Evolutionary conservation across 2,888 invertebrate genomes (phyloP).

Genomic region (Drosophila borborema): DNA sequence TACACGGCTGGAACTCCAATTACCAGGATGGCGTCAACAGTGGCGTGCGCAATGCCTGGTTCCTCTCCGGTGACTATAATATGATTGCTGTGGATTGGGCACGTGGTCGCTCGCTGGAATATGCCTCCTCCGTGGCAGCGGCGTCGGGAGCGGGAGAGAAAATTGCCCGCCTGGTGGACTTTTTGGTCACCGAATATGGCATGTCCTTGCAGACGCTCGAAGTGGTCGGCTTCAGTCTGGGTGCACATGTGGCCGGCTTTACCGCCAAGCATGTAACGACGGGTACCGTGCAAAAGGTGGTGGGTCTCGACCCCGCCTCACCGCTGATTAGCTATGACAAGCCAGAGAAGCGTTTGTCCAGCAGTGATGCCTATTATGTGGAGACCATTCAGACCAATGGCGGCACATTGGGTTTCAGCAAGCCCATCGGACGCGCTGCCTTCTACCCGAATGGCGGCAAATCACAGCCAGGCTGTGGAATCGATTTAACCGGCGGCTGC

Average conservation of each 20-base stretch:
- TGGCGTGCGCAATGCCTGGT: conserved; percentile 85
- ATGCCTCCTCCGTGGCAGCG: conserved; percentile 86
- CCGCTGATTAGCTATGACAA: conserved; percentile 72
- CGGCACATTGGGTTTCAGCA: conserved; percentile 75
- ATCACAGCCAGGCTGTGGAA: conserved; percentile 86
- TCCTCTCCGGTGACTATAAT: conserved; percentile 87
- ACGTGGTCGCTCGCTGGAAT: conserved; percentile 87
- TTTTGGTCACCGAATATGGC: conserved; percentile 85
- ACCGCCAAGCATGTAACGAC: conserved; percentile 86
- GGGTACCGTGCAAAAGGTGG: conserved; percentile 87
- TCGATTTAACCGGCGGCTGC: conserved; percentile 83
- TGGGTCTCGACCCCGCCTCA: conserved; percentile 85
- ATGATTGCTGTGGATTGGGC: conserved; percentile 88
- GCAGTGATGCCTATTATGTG: conserved; percentile 81
- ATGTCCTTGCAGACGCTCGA: conserved; percentile 85
- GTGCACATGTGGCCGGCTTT: conserved; percentile 88
- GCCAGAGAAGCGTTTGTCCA: conserved; percentile 68
- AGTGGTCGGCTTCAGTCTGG: conserved; percentile 87
- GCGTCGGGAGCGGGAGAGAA: conserved; percentile 69
- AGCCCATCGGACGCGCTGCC: conserved; percentile 85
- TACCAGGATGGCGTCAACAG: conserved; percentile 84
- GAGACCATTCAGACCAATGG: conserved; percentile 83
- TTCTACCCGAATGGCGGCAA: conserved; percentile 87
- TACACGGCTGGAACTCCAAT: conserved; percentile 88
- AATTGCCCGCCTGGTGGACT: conserved; percentile 78